Evolutionary conservation across 2,113 vertebrate species (phyloP).

Genomic region (Ellobius talpinus): DNA sequence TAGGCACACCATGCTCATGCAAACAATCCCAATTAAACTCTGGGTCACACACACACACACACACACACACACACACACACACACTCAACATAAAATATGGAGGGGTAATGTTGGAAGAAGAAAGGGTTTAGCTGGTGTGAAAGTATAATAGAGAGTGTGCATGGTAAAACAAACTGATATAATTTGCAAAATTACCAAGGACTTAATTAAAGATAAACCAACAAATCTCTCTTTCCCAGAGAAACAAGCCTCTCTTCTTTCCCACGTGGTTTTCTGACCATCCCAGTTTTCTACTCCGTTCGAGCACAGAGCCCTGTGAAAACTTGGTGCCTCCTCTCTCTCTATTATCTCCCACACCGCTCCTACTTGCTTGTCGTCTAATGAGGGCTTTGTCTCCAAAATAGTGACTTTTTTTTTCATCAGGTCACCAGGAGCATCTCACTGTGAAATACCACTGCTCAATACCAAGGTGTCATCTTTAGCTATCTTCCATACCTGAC

Average conservation of each 20-base stretch:
- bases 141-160: too few species aligned
- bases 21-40: neutral
- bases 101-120: neutral
- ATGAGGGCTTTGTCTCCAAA: neutral
- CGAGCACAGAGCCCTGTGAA: too few species aligned
- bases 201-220: neutral
- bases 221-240: neutral
- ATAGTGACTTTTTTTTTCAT: neutral
- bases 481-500: neutral
- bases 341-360: accelerated
- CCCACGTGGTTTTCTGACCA: neutral
- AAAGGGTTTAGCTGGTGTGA: too few species aligned
- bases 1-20: too few species aligned
- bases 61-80: neutral
- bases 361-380: neutral
- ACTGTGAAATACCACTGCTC: accelerated
- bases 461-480: neutral
- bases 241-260: too few species aligned
- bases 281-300: neutral
- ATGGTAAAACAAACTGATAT: neutral
- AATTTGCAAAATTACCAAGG: neutral
- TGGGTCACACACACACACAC: neutral
- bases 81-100: neutral
- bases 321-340: accelerated
- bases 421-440: neutral